phyloP scores from a whole-genome alignment of 2,888 invertebrate genomes.

The Ametastegia equiseti region DNA sequence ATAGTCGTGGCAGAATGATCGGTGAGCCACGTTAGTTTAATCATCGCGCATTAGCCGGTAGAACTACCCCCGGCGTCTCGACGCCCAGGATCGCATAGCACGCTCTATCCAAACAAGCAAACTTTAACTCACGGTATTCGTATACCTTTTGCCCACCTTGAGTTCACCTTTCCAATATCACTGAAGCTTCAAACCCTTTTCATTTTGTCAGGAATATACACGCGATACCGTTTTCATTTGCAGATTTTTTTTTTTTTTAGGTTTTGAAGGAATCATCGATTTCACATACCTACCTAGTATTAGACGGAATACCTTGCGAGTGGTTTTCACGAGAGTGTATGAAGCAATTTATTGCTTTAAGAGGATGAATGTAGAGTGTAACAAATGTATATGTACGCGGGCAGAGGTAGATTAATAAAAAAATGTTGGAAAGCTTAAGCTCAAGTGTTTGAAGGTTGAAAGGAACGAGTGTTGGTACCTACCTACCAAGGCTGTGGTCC shows the following conservation, averaged over 20 bases:
- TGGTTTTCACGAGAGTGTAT: not conserved
- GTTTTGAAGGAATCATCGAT: not conserved
- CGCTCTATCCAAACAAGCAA: conserved; percentile 54
- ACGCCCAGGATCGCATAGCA: not conserved
- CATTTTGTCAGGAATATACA: not conserved
- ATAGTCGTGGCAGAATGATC: conserved; percentile 73
- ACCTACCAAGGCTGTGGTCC: conserved; percentile 23
- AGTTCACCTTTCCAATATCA: conserved; percentile 16
- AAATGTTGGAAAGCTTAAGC: conserved; percentile 34
- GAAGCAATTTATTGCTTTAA: not conserved
- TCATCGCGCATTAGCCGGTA: conserved; percentile 74
- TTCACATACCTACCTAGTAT: too few relatives aligned
- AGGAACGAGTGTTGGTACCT: conserved; percentile 2
- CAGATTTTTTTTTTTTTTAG: not conserved
- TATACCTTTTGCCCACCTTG: conserved; percentile 51
- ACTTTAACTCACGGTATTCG: conserved; percentile 51
- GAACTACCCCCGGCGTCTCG: conserved; percentile 44
- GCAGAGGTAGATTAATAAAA: conserved; percentile 22
- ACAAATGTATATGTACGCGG: conserved; percentile 6
- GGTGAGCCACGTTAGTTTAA: conserved; percentile 75
- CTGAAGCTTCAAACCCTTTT: not conserved
- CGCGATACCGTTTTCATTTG: not conserved
- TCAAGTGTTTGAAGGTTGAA: conserved; percentile 38
- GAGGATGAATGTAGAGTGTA: conserved; percentile 21
- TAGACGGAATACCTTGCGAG: too few relatives aligned